Conservation (phyloP, 2,113 vertebrate genomes). For the Laterallus jamaicensis region DNA sequence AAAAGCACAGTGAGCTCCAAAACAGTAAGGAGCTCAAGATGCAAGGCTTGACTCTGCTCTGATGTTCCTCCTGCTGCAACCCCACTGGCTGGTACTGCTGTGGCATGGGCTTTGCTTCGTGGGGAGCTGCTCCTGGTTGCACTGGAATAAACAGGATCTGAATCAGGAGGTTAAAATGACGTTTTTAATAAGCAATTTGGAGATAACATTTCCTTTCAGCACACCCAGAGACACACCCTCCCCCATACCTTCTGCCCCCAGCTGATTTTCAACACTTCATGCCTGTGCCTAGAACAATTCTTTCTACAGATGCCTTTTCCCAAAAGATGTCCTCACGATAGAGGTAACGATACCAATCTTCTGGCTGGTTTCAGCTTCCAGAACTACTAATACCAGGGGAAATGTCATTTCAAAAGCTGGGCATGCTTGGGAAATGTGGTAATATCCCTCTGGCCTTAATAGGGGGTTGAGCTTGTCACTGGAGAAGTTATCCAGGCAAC, state of each 20-base stretch:
- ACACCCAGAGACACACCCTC: slow-evolving; percentile 14
- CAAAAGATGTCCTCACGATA: background rate
- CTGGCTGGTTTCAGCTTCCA: slow-evolving; percentile 10
- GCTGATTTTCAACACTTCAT: slow-evolving; percentile 9
- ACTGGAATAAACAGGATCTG: slow-evolving; percentile 38
- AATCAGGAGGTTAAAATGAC: slow-evolving; percentile 11
- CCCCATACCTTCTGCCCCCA: background rate
- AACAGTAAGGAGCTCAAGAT: background rate
- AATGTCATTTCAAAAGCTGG: background rate
- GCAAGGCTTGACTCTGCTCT: background rate
- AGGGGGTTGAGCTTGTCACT: background rate
- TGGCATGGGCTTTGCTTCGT: background rate
- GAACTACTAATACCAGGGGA: background rate
- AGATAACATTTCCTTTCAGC: slow-evolving; percentile 44
- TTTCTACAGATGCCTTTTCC: background rate
- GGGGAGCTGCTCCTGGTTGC: background rate
- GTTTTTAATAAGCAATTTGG: slow-evolving; percentile 5
- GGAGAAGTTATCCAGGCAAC: background rate
- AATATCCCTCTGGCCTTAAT: background rate
- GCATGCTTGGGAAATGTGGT: background rate
- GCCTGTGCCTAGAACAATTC: background rate
- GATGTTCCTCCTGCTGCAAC: background rate
- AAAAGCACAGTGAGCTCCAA: background rate
- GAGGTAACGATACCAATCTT: background rate
- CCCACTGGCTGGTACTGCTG: background rate